phyloP scores from a whole-genome alignment of 1,140 invertebrate genomes.

The Penaeus vannamei region DNA sequence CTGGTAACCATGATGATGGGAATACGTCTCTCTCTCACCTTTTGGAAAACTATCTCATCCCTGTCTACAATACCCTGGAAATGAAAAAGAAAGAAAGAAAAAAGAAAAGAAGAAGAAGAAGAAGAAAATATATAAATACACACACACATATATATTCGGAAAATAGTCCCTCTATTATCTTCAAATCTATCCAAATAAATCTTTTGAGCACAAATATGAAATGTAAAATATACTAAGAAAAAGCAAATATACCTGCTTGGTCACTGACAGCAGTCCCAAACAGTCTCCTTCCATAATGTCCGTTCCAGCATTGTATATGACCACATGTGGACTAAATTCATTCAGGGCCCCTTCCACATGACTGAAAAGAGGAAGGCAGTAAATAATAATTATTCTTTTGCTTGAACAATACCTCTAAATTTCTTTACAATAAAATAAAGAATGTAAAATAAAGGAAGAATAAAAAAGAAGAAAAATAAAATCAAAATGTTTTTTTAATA shows the following conservation, averaged over 20 bases:
- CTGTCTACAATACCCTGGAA: constrained; percentile 84
- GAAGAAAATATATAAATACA: not conserved
- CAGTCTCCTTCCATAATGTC: constrained; percentile 86
- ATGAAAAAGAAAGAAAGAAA: constrained; percentile 5
- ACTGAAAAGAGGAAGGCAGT: constrained; percentile 68
- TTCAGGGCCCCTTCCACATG: constrained; percentile 78
- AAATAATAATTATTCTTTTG: not conserved
- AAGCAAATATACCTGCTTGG: constrained; percentile 74
- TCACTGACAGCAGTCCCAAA: constrained; percentile 80
- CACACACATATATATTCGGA: not conserved
- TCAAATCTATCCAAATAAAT: too few relatives aligned
- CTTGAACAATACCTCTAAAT: constrained; percentile 28
- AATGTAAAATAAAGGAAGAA: too few relatives aligned
- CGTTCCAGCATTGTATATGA: constrained; percentile 92
- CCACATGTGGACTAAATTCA: constrained; percentile 84
- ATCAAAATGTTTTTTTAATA: too few relatives aligned
- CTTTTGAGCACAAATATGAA: too few relatives aligned
- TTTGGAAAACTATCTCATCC: constrained; percentile 87
- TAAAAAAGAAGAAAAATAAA: too few relatives aligned
- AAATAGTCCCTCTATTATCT: not conserved
- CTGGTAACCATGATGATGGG: constrained; percentile 91
- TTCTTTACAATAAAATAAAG: not conserved
- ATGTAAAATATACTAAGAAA: constrained; percentile 65
- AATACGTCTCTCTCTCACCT: constrained; percentile 78
- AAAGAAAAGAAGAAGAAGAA: constrained; percentile 1